These are phyloP conservation scores for Spodoptera littoralis DNA, from an alignment of 2,888 invertebrate genomes.

Conservation along the genomic window DNA sequence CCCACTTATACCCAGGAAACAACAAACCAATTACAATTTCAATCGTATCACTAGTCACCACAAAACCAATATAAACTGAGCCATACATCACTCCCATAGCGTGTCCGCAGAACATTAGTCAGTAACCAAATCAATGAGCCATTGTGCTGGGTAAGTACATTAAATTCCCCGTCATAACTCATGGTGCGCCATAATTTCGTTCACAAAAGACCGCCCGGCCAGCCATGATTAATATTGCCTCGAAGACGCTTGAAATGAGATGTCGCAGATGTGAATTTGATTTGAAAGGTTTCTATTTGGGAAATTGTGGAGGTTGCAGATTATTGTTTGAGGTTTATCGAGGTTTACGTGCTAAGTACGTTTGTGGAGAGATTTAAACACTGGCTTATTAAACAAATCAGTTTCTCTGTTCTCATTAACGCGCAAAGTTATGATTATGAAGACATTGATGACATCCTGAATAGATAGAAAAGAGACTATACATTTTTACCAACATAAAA, in stretches of 20 bases:
- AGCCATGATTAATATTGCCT: slow-evolving; percentile 74
- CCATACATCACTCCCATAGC: slow-evolving; percentile 63
- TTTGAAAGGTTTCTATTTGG: slow-evolving; percentile 6
- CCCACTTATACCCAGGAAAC: slow-evolving; percentile 2
- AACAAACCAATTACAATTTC: slow-evolving; percentile 25
- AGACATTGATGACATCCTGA: too few species aligned
- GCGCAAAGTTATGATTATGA: too few species aligned
- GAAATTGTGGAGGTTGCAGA: too few species aligned
- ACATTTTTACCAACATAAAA: too few species aligned
- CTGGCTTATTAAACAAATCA: too few species aligned
- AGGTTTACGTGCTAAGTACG: too few species aligned
- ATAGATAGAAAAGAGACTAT: too few species aligned
- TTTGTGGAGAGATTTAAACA: too few species aligned
- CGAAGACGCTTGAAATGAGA: slow-evolving; percentile 68
- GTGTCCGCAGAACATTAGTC: slow-evolving; percentile 70
- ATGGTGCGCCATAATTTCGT: slow-evolving; percentile 70
- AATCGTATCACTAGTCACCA: slow-evolving; percentile 19
- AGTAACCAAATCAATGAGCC: slow-evolving; percentile 74
- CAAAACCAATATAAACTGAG: slow-evolving; percentile 39
- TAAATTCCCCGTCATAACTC: slow-evolving; percentile 76
- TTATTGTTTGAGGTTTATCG: neutral
- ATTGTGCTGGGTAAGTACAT: slow-evolving; percentile 71
- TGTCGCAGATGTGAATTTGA: slow-evolving; percentile 36
- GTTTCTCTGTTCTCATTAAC: too few species aligned
- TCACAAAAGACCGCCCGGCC: slow-evolving; percentile 77